These are phyloP conservation scores for Dexiosoma caninum DNA, from an alignment of 2,888 invertebrate genomes.

Conservation along the genomic window DNA sequence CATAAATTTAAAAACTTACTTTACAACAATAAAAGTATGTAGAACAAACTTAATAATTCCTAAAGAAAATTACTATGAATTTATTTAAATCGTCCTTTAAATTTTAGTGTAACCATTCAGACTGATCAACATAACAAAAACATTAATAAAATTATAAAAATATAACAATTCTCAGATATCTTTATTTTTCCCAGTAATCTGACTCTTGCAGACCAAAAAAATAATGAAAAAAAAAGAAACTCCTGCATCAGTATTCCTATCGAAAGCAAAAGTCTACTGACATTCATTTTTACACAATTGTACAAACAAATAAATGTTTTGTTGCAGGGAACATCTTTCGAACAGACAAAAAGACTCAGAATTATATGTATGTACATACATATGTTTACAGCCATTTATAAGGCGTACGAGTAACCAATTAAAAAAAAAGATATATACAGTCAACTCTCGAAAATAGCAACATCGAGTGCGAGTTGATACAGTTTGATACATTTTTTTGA, in stretches of 20 bases:
- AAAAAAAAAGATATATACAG: neutral
- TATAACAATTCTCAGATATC: conserved; percentile 61
- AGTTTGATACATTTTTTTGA: too few species aligned
- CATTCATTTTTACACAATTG: neutral
- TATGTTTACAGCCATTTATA: neutral
- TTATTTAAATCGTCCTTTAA: neutral
- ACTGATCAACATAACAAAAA: conserved; percentile 11
- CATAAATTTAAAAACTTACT: too few species aligned
- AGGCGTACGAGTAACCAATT: neutral
- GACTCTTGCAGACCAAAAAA: conserved; percentile 20
- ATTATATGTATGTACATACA: too few species aligned
- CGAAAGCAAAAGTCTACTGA: neutral
- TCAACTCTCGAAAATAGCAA: neutral
- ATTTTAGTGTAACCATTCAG: neutral
- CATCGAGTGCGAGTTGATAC: too few species aligned
- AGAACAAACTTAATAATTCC: neutral
- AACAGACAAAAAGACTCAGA: neutral
- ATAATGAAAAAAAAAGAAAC: conserved; percentile 10
- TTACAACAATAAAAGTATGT: too few species aligned
- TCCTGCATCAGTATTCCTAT: neutral
- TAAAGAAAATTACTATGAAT: neutral
- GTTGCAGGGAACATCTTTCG: neutral
- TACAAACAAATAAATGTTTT: too few species aligned
- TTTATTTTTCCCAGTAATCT: conserved; percentile 64
- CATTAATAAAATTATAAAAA: conserved; percentile 29